Evolutionary conservation across 2,888 invertebrate species (phyloP).

Genomic region (Tiliacea citrago): DNA sequence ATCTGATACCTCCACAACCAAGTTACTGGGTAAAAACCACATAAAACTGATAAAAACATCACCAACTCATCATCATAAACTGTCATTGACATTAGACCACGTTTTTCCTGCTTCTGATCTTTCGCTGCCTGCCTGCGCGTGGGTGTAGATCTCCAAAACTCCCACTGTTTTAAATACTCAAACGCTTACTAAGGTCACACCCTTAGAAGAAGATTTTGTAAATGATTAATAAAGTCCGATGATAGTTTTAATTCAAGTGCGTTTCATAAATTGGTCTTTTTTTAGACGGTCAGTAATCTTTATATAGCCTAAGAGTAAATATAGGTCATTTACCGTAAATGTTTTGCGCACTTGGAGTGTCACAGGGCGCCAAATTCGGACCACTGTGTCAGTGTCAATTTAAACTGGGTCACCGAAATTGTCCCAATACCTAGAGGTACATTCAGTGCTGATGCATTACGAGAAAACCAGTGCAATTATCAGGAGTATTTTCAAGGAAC

Average conservation of each 20-base stretch:
- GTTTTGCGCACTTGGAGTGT: slow-evolving; percentile 63
- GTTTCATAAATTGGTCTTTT: slow-evolving; percentile 12
- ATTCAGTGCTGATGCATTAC: slow-evolving; percentile 1
- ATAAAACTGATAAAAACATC: too few relatives aligned
- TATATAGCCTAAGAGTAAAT: slow-evolving; percentile 15
- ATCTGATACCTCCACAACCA: too few relatives aligned
- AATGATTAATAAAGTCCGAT: not conserved
- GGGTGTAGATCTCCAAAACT: not conserved
- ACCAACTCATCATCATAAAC: too few relatives aligned
- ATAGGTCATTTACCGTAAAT: slow-evolving; percentile 31
- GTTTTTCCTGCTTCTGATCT: not conserved
- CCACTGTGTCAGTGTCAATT: slow-evolving; percentile 76
- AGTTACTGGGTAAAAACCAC: too few relatives aligned
- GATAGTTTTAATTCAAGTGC: not conserved
- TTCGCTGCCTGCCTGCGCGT: too few relatives aligned
- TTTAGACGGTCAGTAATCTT: slow-evolving; percentile 13
- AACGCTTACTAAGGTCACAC: not conserved
- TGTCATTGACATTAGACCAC: not conserved
- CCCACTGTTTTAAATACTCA: not conserved
- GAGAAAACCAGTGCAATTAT: not conserved
- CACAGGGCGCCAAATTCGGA: slow-evolving; percentile 71
- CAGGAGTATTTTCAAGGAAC: not conserved
- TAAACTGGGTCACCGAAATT: slow-evolving; percentile 67
- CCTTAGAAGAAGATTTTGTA: not conserved
- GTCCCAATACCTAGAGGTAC: slow-evolving; percentile 44